Percentiles rank a stretch among this genome's conserved stretches.
Evolutionary conservation across 2,888 invertebrate species (phyloP).

Genomic region (Rhingia rostrata): DNA sequence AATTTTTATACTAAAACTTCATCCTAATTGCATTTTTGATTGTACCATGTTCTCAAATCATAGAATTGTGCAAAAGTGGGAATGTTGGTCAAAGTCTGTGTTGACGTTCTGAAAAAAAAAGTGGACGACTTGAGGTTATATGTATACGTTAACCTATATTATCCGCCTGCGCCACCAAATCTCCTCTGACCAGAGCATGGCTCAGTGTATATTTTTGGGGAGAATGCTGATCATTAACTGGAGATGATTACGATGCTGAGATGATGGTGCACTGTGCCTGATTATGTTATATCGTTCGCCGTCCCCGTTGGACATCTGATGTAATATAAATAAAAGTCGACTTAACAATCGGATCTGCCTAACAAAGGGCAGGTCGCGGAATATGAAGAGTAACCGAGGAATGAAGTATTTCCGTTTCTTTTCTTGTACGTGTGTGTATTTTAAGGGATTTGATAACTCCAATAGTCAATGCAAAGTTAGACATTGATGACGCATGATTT

Average conservation of each 20-base stretch:
- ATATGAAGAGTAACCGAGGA: background rate
- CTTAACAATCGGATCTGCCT: background rate
- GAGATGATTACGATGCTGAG: background rate
- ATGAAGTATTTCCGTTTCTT: too few species aligned
- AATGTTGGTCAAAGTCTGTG: background rate
- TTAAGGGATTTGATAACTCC: too few species aligned
- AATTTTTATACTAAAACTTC: too few species aligned
- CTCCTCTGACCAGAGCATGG: too few species aligned
- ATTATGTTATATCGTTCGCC: constrained; percentile 14
- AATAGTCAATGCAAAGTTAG: too few species aligned
- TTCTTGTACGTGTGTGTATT: background rate
- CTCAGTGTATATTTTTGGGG: constrained; percentile 1
- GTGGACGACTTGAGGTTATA: constrained; percentile 12
- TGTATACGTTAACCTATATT: constrained; percentile 28
- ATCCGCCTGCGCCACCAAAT: background rate
- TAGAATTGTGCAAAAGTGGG: too few species aligned
- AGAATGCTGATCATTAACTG: constrained; percentile 28
- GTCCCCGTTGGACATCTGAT: constrained; percentile 33
- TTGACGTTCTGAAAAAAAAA: background rate
- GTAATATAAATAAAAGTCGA: constrained; percentile 11
- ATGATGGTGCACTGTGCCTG: background rate
- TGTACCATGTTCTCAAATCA: too few species aligned
- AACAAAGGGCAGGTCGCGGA: constrained; percentile 43
- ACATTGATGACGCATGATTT: too few species aligned
- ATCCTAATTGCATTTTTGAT: too few species aligned